These are phyloP conservation scores for Halcyon chelicuti DNA, from an alignment of 2,797 vertebrate species.

Conservation along the genomic window DNA sequence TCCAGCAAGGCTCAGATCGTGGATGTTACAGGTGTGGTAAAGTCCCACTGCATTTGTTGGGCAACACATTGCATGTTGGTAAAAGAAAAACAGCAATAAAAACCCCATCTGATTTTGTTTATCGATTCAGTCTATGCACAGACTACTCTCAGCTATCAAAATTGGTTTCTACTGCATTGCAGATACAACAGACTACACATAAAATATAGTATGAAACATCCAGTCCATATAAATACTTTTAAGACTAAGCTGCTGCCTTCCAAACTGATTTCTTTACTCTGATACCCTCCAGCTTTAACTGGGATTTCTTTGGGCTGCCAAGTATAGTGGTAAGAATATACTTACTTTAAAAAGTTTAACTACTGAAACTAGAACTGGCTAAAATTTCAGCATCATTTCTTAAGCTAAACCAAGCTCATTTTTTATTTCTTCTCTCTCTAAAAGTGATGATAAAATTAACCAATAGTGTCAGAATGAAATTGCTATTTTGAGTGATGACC, in stretches of 20 bases:
- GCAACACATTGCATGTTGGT: neutral
- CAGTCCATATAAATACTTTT: neutral
- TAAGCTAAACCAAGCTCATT: neutral
- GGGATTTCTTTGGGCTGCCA: neutral
- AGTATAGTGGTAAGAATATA: neutral
- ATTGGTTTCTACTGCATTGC: neutral
- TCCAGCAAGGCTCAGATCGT: neutral
- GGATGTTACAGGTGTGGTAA: neutral
- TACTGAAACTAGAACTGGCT: neutral
- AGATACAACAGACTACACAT: neutral
- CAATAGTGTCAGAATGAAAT: neutral
- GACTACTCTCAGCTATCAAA: neutral
- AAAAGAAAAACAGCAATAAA: neutral
- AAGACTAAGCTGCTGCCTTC: neutral
- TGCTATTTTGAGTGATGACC: neutral
- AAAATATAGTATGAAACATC: slow-evolving; percentile 8
- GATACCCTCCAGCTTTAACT: slow-evolving; percentile 6
- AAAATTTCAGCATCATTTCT: neutral
- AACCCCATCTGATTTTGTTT: neutral
- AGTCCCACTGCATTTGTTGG: neutral
- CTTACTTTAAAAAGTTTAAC: neutral
- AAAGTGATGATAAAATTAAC: neutral
- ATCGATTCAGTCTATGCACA: neutral
- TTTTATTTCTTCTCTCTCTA: neutral
- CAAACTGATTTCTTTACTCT: neutral